Evolutionary conservation across 2,888 invertebrate species (phyloP), one percentile per base, ranked within the genome.

Genomic region (Cynaeus angustus): DNA sequence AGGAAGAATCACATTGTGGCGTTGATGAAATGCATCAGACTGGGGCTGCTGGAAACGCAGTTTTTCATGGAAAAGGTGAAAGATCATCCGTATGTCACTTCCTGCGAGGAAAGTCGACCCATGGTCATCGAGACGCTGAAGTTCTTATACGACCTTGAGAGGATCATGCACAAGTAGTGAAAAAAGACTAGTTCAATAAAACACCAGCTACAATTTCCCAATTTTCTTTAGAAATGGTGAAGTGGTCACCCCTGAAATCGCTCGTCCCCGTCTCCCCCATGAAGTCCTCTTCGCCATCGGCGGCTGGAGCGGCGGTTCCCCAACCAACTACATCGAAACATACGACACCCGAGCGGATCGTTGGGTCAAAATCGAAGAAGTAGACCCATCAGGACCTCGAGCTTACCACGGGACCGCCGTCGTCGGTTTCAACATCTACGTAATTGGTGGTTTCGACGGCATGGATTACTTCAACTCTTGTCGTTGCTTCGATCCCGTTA

Each of bases 341-440:
- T 96, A 96, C 81, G 96, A 96, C 78, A 94, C 94, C 0, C 87
- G 95, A 77, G 95, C 96, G 0, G 96, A 96, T 85, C 90, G 95
- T 50, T 96, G 96, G 96, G 92, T 95, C 55, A 91, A 90, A 87
- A 91, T 93, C 7, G 89, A 90, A 74, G 92, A 94, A 80, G 92
- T 93, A 46, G 95, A 95, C 84, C 91, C 93, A 1, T 89, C 90
- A 8, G 96, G 95, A 16, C 94, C 96, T 0, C 88, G 97, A 59
- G 97, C 96, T 0, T 97, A 97, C 83, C 97, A 97, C 81, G 97
- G 97, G n/a, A 94, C 95, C 0, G 95, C 94, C 0, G 94, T 96
- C 0, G 88, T 97, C 0, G 94, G 93, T 0, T 90, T 89, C 76
- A 91, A 92, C 79, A 94, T 98, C 73, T 97, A 93, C 84, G 92